A percentile compares a stretch with the other conserved stretches of the same genome.
Conservation (phyloP, 2,113 vertebrate species). For the Pterocles gutturalis region DNA sequence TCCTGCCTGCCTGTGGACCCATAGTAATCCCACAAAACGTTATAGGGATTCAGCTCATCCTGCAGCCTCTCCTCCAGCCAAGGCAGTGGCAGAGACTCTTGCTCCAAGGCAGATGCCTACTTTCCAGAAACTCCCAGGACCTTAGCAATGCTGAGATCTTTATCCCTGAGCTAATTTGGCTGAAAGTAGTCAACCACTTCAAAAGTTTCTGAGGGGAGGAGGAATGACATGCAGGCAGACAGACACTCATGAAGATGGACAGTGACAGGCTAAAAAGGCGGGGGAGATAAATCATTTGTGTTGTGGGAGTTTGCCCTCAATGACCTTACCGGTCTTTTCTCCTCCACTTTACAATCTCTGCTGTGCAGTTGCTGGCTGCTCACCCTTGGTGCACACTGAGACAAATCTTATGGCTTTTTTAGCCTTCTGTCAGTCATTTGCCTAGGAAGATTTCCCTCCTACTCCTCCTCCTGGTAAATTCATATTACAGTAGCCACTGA, state of each 20-base stretch:
- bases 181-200: conserved; percentile 36
- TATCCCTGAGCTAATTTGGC: background rate
- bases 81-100: background rate
- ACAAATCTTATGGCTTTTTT: background rate
- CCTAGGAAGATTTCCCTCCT: background rate
- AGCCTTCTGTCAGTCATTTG: background rate
- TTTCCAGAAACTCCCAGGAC: conserved; percentile 8
- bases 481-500: background rate
- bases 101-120: background rate
- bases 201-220: conserved; percentile 10
- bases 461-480: background rate
- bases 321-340: background rate
- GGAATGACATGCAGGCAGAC: background rate
- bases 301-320: background rate
- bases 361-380: background rate
- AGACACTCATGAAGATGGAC: conserved; percentile 15
- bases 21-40: rapidly evolving
- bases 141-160: background rate
- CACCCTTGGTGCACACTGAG: background rate
- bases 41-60: background rate
- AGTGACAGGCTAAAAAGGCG: background rate
- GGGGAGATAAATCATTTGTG: background rate
- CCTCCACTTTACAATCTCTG: background rate
- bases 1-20: background rate
- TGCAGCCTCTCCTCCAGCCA: background rate